Percentiles rank a stretch among this genome's conserved stretches.
Evolutionary conservation across 2,888 invertebrate genomes (phyloP).

Genomic region (Suillia variegata): DNA sequence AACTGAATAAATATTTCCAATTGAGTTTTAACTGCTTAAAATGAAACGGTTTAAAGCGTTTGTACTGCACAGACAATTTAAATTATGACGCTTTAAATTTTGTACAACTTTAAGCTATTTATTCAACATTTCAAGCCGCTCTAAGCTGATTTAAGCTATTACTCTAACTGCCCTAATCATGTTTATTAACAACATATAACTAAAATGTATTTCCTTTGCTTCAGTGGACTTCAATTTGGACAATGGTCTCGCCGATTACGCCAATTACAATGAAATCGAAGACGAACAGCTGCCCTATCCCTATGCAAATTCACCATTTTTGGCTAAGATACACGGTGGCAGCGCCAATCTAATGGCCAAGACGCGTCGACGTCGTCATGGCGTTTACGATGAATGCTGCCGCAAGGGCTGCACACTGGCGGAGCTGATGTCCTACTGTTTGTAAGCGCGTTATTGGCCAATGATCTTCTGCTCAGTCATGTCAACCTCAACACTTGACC

Average conservation of each 20-base stretch:
- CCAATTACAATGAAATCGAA: slow-evolving; percentile 30
- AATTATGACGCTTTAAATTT: no score
- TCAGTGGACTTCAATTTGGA: no score
- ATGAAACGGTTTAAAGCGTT: no score
- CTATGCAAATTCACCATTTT: slow-evolving; percentile 29
- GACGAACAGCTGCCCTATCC: slow-evolving; percentile 16
- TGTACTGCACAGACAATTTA: no score
- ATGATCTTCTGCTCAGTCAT: not conserved
- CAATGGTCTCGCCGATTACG: slow-evolving; percentile 27
- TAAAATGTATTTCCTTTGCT: not conserved
- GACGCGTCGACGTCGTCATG: slow-evolving; percentile 41
- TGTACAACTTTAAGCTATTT: no score
- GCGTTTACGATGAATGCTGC: slow-evolving; percentile 48
- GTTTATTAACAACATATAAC: no score
- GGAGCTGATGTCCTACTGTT: slow-evolving; percentile 42
- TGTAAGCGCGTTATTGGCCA: slow-evolving; percentile 15
- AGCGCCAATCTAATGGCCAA: slow-evolving; percentile 34
- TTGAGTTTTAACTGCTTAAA: not conserved
- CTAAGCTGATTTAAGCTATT: not conserved
- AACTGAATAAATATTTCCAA: no score
- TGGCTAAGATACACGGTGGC: slow-evolving; percentile 33
- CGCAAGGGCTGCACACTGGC: slow-evolving; percentile 35
- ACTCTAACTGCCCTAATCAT: not conserved
- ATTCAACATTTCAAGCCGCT: no score
- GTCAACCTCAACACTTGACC: slow-evolving; percentile 19